Evolutionary conservation across 2,797 vertebrate genomes (phyloP), one percentile per base, ranked within the genome.

Genomic region (Naso thynnoides): DNA sequence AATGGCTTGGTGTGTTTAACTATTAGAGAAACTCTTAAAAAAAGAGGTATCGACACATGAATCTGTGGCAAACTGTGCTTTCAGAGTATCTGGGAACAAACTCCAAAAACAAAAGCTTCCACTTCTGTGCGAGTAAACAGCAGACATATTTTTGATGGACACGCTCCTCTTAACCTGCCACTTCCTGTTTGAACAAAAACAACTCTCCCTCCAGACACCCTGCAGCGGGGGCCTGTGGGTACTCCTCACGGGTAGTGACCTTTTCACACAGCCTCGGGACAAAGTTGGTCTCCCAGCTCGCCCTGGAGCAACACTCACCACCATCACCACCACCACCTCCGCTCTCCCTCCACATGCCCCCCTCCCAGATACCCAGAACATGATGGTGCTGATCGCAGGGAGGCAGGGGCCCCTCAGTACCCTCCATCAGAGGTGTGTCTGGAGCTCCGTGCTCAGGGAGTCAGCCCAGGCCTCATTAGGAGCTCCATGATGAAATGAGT

Each of bases 401-500:
- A 79, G 50, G 38, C 68, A 73, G 73, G 42, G 82, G 77, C 74
- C 75, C 69, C 71, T 61, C 61, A 73, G 70, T 76, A 81, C 54
- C 65, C 87, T 83, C 86, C 78, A 60, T 88, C 79, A 70, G 91
- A 86, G 87, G 79, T 86, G 75, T 55, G 86, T 87, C 84, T 82
- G 82, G 79, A 88, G 85, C 84, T 80, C 77, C 0, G 33, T 79
- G 89, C 88, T 86, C 61, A 41, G 90, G 87, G 90, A 92, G 73
- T 63, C 9, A 44, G 82, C 87, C 85, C 85, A 78, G 90, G 89
- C 93, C 93, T 95, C 93, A 94, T 94, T 95, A 95, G 90, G 81
- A 83, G 79, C 85, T 83, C 86, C 85, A 92, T 94, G 94, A 95
- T 94, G 94, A 95, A 95, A 95, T 89, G 86, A 93, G 91, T 88